phyloP scores from a whole-genome alignment of 2,797 vertebrate species.

The Picus viridis region DNA sequence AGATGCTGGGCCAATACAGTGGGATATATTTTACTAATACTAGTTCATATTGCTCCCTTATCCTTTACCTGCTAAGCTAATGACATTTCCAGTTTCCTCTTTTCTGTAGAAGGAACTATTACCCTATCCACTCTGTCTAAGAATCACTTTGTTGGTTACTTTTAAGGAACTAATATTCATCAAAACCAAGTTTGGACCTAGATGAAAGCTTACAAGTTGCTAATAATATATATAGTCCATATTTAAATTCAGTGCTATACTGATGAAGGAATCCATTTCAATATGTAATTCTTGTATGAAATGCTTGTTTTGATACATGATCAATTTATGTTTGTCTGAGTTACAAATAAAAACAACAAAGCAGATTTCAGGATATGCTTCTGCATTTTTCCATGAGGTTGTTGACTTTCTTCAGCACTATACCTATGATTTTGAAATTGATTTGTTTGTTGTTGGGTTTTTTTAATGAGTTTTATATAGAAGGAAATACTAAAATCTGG shows the following conservation, averaged over 20 bases:
- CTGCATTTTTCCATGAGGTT: conserved; percentile 19
- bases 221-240: not conserved
- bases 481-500: conserved; percentile 38
- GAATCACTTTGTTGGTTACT: not conserved
- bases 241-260: not conserved
- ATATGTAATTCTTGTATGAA: not conserved
- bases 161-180: not conserved
- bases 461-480: conserved; percentile 13
- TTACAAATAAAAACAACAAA: conserved; percentile 45
- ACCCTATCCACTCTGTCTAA: not conserved
- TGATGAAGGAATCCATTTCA: not conserved
- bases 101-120: not conserved
- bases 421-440: not conserved
- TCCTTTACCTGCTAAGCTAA: not conserved
- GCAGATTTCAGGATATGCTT: conserved; percentile 1
- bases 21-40: not conserved
- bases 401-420: not conserved
- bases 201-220: not conserved
- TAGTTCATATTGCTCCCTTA: not conserved
- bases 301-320: conserved; percentile 20
- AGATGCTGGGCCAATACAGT: not conserved
- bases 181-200: not conserved
- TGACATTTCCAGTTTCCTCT: not conserved
- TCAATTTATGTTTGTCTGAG: conserved; percentile 32
- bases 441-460: not conserved